Base-by-base conservation (phyloP, 2,797 vertebrate genomes). In the Protosalanx chinensis region DNA sequence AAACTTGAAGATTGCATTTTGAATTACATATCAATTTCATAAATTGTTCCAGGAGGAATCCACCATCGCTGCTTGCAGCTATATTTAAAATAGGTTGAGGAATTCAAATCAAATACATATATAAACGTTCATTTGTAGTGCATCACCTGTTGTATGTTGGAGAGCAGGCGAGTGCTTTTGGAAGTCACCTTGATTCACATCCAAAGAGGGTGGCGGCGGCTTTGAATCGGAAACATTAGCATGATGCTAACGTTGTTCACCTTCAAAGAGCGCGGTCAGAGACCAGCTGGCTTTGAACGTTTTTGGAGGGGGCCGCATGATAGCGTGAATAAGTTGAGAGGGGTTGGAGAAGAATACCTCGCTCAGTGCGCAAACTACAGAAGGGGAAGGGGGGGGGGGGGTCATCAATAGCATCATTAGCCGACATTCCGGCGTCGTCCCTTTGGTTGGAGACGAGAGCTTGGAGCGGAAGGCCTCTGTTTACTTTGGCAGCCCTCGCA, bases 331-430 rank as follows among this genome's bases (percentile, higher is more conserved):
- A 80, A 37, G 75, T 70, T 76, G 80, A 70, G 70, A 64, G n/a
- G 70, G 62, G 46, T 33, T 57, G 65, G 62, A 74, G 58, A 62
- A 33, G 33, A 67, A 76, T 67, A 77, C 79, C 60, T 67, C 73
- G n/a, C 16, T 58, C 76, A 75, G 72, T 61, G 46, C 69, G 68
- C 62, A 73, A 78, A 80, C 72, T 76, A 72, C 75, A 81, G 82
- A 81, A 73, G 56, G 82, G 76, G 77, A 41, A 41, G n/a, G 37
- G 68, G 64, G 72, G 69, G 70, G 60, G 79, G 79, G 73, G 73
- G 78, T 80, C 75, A 75, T 75, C 58, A 49, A 67, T 69, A 77
- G 60, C 78, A 75, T 86, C 82, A 84, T 87, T 87, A 91, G 81
- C 82, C 79, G 73, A 27, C 81, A 81, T 88, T 81, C 75, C 78